Evolutionary conservation across 2,888 invertebrate genomes (phyloP), one percentile per base, ranked within the genome.

Genomic region (Chrysina gloriosa): DNA sequence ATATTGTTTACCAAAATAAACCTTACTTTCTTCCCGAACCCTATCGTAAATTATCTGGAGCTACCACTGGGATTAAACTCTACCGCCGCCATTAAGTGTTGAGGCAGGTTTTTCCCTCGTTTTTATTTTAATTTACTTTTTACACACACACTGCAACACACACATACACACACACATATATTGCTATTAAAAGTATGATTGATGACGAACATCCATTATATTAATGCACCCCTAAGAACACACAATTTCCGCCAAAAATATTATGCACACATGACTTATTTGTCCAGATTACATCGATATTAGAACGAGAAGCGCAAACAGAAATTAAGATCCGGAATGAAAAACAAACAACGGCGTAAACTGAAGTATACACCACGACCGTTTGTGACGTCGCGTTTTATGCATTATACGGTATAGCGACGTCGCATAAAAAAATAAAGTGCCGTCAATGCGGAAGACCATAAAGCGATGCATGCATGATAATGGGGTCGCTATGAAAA

Each of bases 161-260:
- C 58, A 25, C 58, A 56, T 25, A 36, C 9, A 6, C 23, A 23
- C 36, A 31, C 58, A 58, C n/a, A n/a, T n/a, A n/a, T n/a, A n/a
- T n/a, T n/a, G n/a, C n/a, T n/a, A n/a, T 39, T 25, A 25, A 27
- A 39, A 39, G 39, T 25, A 58, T 58, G 58, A 58, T 58, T 58
- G 58, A 58, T 58, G 58, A 25, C 58, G 42, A 58, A 39, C 58
- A 58, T 58, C 58, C 58, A 58, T 58, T 58, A 58, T 31, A 58
- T 58, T 58, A 58, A 58, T 58, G 58, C 39, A 58, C 58, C 25
- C 23, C 14, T 39, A 25, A 23, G 39, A 23, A 39, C 39, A 52
- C 19, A 39, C 39, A 27, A 39, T 39, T 58, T 39, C 25, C 36
- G 39, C 42, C 58, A 58, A 58, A n/a, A 58, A 23, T 58, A 39